These are phyloP conservation scores for Noctua comes DNA, from an alignment of 2,888 invertebrate genomes.

Conservation along the genomic window DNA sequence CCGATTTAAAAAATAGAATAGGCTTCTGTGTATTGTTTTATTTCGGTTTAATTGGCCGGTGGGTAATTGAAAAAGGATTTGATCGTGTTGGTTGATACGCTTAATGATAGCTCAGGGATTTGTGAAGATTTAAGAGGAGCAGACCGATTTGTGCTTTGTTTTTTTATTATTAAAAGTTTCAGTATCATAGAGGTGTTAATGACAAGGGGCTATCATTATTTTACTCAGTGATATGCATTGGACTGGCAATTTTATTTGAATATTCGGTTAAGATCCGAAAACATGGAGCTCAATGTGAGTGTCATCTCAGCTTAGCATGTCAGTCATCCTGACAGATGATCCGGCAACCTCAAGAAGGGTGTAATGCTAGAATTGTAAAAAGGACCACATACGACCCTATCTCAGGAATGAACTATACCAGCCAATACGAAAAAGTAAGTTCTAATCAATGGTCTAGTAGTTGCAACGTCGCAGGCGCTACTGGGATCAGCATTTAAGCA, in stretches of 20 bases:
- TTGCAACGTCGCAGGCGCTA: too few relatives aligned
- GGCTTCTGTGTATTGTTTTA: conserved; percentile 77
- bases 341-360: background rate
- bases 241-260: background rate
- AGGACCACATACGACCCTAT: background rate
- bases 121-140: conserved; percentile 21
- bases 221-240: background rate
- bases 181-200: background rate
- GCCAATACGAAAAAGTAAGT: background rate
- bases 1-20: conserved; percentile 76
- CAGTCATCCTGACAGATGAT: background rate
- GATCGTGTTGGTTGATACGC: conserved; percentile 67
- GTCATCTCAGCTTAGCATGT: background rate
- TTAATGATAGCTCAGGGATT: conserved; percentile 61
- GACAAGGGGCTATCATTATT: background rate
- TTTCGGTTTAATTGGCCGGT: conserved; percentile 69
- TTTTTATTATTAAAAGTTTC: background rate
- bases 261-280: background rate
- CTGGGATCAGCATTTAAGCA: background rate
- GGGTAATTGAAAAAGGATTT: conserved; percentile 66
- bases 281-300: background rate
- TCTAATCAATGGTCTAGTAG: background rate
- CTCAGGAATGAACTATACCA: background rate
- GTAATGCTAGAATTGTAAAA: background rate
- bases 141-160: conserved; percentile 8